A percentile compares a stretch with the other conserved stretches of the same genome.
Conservation (phyloP, 2,888 invertebrate species). For the Steinernema carpocapsae region DNA sequence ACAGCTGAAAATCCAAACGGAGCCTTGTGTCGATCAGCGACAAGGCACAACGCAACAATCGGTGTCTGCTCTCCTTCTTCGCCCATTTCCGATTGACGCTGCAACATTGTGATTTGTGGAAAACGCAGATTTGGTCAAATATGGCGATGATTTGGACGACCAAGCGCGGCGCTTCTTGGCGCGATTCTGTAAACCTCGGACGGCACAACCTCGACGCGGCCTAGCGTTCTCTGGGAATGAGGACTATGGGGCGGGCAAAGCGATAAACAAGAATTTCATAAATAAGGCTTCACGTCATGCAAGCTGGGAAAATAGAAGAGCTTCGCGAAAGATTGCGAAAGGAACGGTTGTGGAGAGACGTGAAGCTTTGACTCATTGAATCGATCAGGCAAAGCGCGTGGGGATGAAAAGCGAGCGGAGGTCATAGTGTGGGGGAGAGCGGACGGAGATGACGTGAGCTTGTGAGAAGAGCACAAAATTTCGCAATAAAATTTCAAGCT, state of each 20-base stretch:
- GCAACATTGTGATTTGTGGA: constrained; percentile 36
- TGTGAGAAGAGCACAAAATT: too few species aligned
- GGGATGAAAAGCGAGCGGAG: neutral
- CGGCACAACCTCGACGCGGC: neutral
- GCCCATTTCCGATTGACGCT: constrained; percentile 46
- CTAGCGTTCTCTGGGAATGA: neutral
- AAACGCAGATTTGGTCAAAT: neutral
- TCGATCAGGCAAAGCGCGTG: constrained; percentile 26
- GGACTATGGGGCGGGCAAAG: too few species aligned
- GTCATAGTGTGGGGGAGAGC: neutral
- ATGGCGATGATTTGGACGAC: neutral
- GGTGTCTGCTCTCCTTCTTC: constrained; percentile 72
- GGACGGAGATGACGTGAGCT: neutral
- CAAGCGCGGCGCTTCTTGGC: neutral
- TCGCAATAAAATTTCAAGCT: too few species aligned
- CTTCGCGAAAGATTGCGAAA: too few species aligned
- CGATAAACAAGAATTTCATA: too few species aligned
- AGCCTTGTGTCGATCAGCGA: constrained; percentile 76
- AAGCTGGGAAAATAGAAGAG: too few species aligned
- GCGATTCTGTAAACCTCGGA: constrained; percentile 12
- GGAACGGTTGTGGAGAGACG: too few species aligned
- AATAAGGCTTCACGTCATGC: too few species aligned
- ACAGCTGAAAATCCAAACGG: constrained; percentile 76
- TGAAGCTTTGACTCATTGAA: neutral
- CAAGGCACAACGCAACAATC: constrained; percentile 79